These are phyloP conservation scores for Pseudonaja textilis DNA, from an alignment of 2,113 vertebrate genomes.

Conservation along the genomic window DNA sequence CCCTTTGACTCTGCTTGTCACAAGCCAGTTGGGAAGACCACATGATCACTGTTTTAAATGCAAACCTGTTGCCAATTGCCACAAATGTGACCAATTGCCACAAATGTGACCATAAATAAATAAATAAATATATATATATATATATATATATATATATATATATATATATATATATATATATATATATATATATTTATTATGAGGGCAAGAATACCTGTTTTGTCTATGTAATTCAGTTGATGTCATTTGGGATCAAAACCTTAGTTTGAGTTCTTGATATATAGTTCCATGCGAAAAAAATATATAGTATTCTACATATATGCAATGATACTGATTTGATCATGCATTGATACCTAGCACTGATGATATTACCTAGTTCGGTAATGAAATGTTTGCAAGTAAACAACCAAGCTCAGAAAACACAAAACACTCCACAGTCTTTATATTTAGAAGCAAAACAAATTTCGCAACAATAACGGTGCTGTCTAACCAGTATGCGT, in stretches of 20 bases:
- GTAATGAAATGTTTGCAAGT: not conserved
- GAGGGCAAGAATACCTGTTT: not conserved
- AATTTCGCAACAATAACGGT: not conserved
- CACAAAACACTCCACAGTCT: not conserved
- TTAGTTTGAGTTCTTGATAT: not conserved
- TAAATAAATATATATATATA: no score
- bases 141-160: no score
- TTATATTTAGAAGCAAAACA: not conserved
- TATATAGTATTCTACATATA: not conserved
- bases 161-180: no score
- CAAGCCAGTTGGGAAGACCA: not conserved
- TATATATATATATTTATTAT: no score
- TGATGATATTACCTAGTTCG: not conserved
- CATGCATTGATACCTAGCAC: not conserved
- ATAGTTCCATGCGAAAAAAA: not conserved
- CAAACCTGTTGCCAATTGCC: not conserved
- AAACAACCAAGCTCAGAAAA: not conserved
- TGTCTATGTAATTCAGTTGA: not conserved
- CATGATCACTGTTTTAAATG: not conserved
- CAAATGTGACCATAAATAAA: no score
- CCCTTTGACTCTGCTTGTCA: not conserved
- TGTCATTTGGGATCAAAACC: not conserved
- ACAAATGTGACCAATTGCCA: not conserved
- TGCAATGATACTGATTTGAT: not conserved
- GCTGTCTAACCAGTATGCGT: constrained; percentile 13